Percentiles rank a stretch among this genome's conserved stretches.
Conservation (phyloP, 2,888 invertebrate species). For the Sesamia inferens region DNA sequence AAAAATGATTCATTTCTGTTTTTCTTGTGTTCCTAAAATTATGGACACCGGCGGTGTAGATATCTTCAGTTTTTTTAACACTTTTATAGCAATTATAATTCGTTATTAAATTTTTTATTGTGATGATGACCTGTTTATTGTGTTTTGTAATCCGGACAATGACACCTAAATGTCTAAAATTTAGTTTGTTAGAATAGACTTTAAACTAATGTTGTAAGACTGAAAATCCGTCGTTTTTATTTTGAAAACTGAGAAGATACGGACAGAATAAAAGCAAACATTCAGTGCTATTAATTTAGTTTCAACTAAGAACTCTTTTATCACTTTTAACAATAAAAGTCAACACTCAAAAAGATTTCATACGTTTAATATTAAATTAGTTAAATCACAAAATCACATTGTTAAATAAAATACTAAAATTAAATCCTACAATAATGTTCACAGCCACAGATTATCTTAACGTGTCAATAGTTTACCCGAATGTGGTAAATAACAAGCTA, state of each 20-base stretch:
- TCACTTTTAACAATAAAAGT: background rate
- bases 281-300: background rate
- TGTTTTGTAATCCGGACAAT: conserved; percentile 45
- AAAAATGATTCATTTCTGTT: conserved; percentile 37
- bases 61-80: conserved; percentile 13
- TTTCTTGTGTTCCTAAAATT: conserved; percentile 38
- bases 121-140: conserved; percentile 43
- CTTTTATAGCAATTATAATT: conserved; percentile 40
- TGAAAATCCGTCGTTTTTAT: conserved; percentile 15
- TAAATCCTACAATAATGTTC: background rate
- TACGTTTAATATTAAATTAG: background rate
- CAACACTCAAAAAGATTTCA: background rate
- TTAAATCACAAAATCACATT: background rate
- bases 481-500: conserved; percentile 25
- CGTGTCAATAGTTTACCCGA: conserved; percentile 3
- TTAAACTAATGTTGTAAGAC: conserved; percentile 15
- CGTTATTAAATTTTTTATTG: conserved; percentile 28
- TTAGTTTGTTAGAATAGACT: background rate
- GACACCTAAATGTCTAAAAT: conserved; percentile 21
- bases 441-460: conserved; percentile 1
- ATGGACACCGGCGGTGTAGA: conserved; percentile 43
- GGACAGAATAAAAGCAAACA: conserved; percentile 4
- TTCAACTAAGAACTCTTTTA: background rate
- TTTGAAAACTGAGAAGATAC: background rate
- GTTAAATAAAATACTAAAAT: background rate